phyloP scores from a whole-genome alignment of 1,140 invertebrate species.

The Lepeophtheirus salmonis region DNA sequence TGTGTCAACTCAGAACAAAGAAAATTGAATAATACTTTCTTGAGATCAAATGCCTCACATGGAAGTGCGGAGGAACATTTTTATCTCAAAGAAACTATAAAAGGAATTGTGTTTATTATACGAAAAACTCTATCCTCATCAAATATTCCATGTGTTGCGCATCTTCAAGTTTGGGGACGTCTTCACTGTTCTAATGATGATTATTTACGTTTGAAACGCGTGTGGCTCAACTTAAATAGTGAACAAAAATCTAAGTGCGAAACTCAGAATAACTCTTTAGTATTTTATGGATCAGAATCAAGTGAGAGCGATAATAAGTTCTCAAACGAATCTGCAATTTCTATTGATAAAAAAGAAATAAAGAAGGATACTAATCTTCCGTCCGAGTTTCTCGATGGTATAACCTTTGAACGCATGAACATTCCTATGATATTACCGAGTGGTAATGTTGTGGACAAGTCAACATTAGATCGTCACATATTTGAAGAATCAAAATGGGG shows the following conservation, averaged over 20 bases:
- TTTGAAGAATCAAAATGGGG: background rate
- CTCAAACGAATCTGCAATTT: too few species aligned
- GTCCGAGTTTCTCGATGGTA: background rate
- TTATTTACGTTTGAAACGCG: background rate
- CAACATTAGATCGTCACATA: background rate
- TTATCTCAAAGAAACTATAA: background rate
- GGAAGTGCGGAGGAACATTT: background rate
- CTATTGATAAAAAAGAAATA: too few species aligned
- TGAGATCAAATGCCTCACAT: too few species aligned
- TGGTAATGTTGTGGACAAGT: background rate
- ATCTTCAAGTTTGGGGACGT: background rate
- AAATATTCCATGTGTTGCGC: background rate
- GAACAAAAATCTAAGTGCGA: background rate
- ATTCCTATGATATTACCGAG: background rate
- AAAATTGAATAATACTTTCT: background rate
- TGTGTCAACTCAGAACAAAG: background rate
- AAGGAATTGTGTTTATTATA: background rate
- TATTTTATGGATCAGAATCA: background rate
- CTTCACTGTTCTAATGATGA: background rate
- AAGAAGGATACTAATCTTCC: too few species aligned
- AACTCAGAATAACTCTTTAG: background rate
- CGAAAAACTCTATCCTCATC: background rate
- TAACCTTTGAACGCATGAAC: background rate
- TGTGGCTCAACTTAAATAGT: background rate
- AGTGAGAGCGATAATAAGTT: too few species aligned